Conservation (phyloP, 1,140 invertebrate genomes). For the Anastrepha ludens region DNA sequence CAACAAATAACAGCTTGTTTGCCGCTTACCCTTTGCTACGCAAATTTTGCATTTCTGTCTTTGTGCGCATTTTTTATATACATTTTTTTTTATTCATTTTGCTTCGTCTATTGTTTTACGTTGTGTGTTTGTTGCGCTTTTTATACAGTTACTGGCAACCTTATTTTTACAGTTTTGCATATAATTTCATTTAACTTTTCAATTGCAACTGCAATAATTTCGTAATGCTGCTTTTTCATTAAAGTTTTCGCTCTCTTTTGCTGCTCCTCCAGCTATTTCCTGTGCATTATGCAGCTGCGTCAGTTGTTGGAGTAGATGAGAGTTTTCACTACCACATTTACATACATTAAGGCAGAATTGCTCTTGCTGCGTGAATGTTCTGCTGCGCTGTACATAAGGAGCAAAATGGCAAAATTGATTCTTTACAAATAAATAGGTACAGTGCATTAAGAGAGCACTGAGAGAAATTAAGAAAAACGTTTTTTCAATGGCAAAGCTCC, state of each 20-base stretch:
- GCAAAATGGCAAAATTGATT: background rate
- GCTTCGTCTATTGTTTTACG: constrained; percentile 7
- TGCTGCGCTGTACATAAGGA: background rate
- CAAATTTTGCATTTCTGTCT: background rate
- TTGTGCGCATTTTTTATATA: background rate
- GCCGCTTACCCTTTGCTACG: constrained; percentile 18
- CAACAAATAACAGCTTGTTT: constrained; percentile 49
- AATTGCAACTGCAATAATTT: constrained; percentile 48
- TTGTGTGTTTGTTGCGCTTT: background rate
- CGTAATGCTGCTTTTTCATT: constrained; percentile 43
- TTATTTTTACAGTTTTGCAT: constrained; percentile 49
- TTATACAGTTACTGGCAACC: constrained; percentile 29
- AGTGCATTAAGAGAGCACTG: background rate
- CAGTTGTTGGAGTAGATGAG: too few relatives aligned
- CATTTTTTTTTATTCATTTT: background rate
- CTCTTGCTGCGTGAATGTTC: background rate
- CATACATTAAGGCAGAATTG: background rate
- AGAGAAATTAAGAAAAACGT: background rate
- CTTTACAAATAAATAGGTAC: background rate
- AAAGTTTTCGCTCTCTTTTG: constrained; percentile 6
- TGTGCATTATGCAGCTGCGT: background rate
- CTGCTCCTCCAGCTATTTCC: background rate
- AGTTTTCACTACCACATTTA: too few relatives aligned
- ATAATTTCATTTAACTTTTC: constrained; percentile 49
- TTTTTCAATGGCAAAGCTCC: too few relatives aligned